phyloP scores from a whole-genome alignment of 1,140 invertebrate genomes.

The Pogonomyrmex barbatus region DNA sequence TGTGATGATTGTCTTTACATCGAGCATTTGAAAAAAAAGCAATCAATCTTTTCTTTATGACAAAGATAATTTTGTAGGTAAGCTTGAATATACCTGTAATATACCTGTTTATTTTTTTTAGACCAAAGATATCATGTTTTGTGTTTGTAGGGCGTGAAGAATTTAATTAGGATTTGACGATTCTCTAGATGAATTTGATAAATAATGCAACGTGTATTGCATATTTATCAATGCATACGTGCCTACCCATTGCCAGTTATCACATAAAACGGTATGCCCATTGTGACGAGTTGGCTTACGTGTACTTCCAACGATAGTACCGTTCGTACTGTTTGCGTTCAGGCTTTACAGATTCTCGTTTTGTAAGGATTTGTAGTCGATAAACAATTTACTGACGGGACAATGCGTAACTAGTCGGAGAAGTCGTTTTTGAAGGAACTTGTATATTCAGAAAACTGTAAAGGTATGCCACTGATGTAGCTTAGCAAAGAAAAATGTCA shows the following conservation, averaged over 20 bases:
- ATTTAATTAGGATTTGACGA: constrained; percentile 52
- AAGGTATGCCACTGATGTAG: constrained; percentile 69
- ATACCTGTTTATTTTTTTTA: constrained; percentile 57
- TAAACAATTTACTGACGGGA: constrained; percentile 46
- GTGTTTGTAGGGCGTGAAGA: constrained; percentile 62
- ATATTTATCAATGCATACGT: constrained; percentile 65
- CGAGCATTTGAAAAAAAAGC: constrained; percentile 51
- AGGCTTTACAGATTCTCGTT: constrained; percentile 56
- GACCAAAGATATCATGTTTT: constrained; percentile 73
- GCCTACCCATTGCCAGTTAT: constrained; percentile 52
- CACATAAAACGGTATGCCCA: constrained; percentile 35
- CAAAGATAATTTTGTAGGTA: constrained; percentile 65
- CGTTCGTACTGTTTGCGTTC: constrained; percentile 60
- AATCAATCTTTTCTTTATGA: constrained; percentile 57
- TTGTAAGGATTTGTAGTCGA: constrained; percentile 29
- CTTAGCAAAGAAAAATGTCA: constrained; percentile 72
- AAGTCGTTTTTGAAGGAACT: constrained; percentile 57
- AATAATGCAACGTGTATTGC: constrained; percentile 51
- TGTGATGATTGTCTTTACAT: constrained; percentile 66
- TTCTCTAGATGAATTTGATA: constrained; percentile 62
- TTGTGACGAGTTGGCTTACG: constrained; percentile 60
- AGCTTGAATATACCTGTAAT: constrained; percentile 69
- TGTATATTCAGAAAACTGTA: constrained; percentile 59
- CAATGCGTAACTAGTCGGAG: constrained; percentile 65
- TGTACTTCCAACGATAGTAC: constrained; percentile 55